Base-by-base conservation (phyloP, 1,140 invertebrate species). In the Panulirus ornatus region DNA sequence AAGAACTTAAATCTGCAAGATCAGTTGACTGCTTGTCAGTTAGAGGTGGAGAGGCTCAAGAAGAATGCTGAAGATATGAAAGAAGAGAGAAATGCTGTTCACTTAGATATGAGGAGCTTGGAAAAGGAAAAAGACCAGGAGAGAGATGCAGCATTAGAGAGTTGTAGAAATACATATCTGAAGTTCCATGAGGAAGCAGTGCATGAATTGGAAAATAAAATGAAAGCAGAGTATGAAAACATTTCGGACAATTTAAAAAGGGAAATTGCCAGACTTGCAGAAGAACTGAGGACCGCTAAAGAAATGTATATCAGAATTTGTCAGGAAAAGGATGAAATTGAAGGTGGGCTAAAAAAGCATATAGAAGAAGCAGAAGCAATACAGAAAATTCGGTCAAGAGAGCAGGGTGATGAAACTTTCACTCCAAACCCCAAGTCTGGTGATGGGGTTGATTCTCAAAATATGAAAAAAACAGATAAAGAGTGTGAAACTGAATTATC, bases 131-230 rank as follows among this genome's bases (percentile, higher is more conserved):
- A 89, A 38, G 75, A 75, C 8, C 54, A 54, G 40, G 91, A 91
- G 27, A 84, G 42, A 44, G 63, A 81, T 38, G 22, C 38, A 27
- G 87, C 87, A 16, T 40, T 91, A 51, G 81, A 89, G 54, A 70
- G 47, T 71, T 91, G 75, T 58, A 58, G 85, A 40, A 70, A 58
- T 54, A 91, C 86, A 0, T 91, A 89, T 38, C 44, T 91, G 11
- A 85, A 85, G 76, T 91, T 91, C 58, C 91, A 91, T 54, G 87
- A 91, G 58, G 87, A 91, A 2, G 91, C 91, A n/a, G 84, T 91
- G 47, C 78, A 70, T 30, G 88, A 89, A 75, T 71, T 89, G 34
- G 70, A 84, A 40, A 73, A 36, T 1, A 87, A 78, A 19, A 58
- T 84, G n/a, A 91, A 85, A 54, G 58, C 47, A 9, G 87, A 91